Base-by-base conservation (phyloP, 2,888 invertebrate species). In the Pterobdella sp. region DNA sequence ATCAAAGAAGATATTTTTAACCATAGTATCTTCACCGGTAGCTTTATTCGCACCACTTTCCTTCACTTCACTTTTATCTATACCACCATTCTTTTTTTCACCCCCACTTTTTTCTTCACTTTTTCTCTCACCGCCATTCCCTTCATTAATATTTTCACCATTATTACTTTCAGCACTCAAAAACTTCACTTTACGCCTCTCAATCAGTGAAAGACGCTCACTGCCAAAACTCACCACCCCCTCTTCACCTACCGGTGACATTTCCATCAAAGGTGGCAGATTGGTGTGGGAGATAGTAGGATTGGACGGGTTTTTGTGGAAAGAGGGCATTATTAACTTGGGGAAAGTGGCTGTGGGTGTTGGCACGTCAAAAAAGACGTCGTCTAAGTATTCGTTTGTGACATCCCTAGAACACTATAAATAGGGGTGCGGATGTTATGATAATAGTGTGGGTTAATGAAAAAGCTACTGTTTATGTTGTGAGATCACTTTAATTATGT, bases 351-450 rank as follows among this genome's bases (percentile, higher is more conserved):
- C 29, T 65, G 74, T 73, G 26, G 76, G 75, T 18, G 76, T 73
- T n/a, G 75, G 70, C 22, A 70, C 49, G 68, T 78, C 77, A 52
- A 77, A 78, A 71, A 78, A 78, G 1, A 77, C 78, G 56, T 78
- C 78, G 66, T 78, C 77, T 26, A 73, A 63, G 18, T 68, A 31
- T 10, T 67, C 64, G 22, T 75, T 75, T 26, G 70, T 72, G 42
- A 42, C 10, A 7, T 42, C n/a, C n/a, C n/a, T n/a, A n/a, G n/a
- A n/a, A n/a, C n/a, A n/a, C n/a, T n/a, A n/a, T n/a, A n/a, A n/a
- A n/a, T n/a, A n/a, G n/a, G n/a, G n/a, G n/a, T n/a, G n/a, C n/a
- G n/a, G n/a, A n/a, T n/a, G n/a, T n/a, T n/a, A n/a, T n/a, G n/a
- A n/a, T n/a, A n/a, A n/a, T n/a, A n/a, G n/a, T n/a, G n/a, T n/a